Percentiles rank a stretch among this genome's conserved stretches.
Conservation (phyloP, 2,888 invertebrate genomes). For the Mythimna lalbum region DNA sequence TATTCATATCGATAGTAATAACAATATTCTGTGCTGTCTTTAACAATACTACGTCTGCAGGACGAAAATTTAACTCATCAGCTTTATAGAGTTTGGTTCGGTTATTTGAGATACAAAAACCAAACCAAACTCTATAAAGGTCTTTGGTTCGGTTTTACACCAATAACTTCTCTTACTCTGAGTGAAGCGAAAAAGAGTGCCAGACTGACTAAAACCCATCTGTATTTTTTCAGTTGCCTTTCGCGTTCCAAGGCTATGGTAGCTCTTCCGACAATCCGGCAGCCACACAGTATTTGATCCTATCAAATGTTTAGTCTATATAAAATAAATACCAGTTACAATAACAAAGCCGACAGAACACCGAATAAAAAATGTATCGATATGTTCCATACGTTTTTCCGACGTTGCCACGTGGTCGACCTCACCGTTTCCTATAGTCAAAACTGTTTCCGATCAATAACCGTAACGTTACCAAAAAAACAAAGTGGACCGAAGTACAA, state of each 20-base stretch:
- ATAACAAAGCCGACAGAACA: not conserved
- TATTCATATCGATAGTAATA: not conserved
- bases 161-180: too few relatives aligned
- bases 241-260: too few relatives aligned
- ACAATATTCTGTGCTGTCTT: too few relatives aligned
- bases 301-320: not conserved
- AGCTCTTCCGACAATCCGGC: too few relatives aligned
- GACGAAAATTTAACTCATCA: too few relatives aligned
- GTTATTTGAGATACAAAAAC: not conserved
- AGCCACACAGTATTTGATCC: too few relatives aligned
- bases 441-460: conserved; percentile 40
- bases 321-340: not conserved
- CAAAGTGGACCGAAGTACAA: conserved; percentile 59
- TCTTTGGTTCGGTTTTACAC: too few relatives aligned
- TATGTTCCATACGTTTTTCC: conserved; percentile 5
- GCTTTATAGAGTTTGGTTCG: not conserved
- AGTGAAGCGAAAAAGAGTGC: too few relatives aligned
- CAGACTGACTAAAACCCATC: too few relatives aligned
- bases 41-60: too few relatives aligned
- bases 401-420: not conserved
- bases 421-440: conserved; percentile 15
- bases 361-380: not conserved
- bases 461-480: conserved; percentile 61
- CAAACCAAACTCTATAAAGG: too few relatives aligned
- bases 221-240: too few relatives aligned